These are phyloP conservation scores for Heliothis subflexa DNA, from an alignment of 1,140 invertebrate genomes.

Conservation along the genomic window DNA sequence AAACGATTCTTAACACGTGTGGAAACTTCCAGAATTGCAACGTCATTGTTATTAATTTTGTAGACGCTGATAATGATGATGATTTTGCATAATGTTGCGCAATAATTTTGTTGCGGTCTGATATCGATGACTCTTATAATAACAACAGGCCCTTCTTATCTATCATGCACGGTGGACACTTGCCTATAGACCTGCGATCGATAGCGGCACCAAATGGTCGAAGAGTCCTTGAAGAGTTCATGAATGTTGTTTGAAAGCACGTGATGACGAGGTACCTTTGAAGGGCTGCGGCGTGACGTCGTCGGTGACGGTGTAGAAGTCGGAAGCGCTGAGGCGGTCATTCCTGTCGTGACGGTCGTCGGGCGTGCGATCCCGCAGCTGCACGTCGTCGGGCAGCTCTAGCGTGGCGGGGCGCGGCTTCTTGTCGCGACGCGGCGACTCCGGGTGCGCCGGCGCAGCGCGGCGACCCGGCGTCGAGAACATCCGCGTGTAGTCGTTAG, in stretches of 20 bases:
- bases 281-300: conserved; percentile 83
- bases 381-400: conserved; percentile 62
- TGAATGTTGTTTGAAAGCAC: too few relatives aligned
- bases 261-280: conserved; percentile 75
- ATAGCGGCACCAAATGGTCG: too few relatives aligned
- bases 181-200: too few relatives aligned
- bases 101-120: too few relatives aligned
- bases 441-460: conserved; percentile 72
- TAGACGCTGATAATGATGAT: too few relatives aligned
- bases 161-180: too few relatives aligned
- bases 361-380: conserved; percentile 65
- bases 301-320: conserved; percentile 83
- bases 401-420: conserved; percentile 68
- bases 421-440: conserved; percentile 79
- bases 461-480: conserved; percentile 81
- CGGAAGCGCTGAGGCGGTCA: conserved; percentile 81
- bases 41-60: too few relatives aligned
- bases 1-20: neutral
- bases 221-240: too few relatives aligned
- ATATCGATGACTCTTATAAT: too few relatives aligned
- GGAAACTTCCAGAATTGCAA: neutral
- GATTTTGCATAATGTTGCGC: too few relatives aligned
- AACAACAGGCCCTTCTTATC: too few relatives aligned
- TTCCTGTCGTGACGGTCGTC: conserved; percentile 53
- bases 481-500: conserved; percentile 86